phyloP scores from a whole-genome alignment of 2,113 vertebrate species.

The Rousettus leschenaultii region DNA sequence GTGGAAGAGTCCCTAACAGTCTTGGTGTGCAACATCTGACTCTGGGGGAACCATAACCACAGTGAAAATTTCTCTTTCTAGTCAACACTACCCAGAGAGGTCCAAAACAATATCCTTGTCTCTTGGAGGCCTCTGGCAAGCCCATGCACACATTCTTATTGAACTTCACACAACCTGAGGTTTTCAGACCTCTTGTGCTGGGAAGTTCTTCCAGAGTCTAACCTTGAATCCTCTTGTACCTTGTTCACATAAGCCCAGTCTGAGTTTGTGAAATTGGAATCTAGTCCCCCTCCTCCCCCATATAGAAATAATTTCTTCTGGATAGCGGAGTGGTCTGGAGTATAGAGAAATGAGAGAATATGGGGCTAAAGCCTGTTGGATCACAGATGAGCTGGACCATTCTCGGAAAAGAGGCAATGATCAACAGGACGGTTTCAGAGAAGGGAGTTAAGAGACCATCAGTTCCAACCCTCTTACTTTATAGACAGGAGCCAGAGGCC shows the following conservation, averaged over 20 bases:
- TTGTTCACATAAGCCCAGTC: not conserved
- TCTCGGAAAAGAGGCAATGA: not conserved
- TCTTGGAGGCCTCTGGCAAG: not conserved
- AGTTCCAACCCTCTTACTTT: not conserved
- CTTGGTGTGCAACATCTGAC: not conserved
- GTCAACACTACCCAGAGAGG: not conserved
- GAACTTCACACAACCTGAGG: not conserved
- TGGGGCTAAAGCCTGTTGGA: not conserved
- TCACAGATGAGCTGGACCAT: not conserved
- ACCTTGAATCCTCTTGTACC: not conserved
- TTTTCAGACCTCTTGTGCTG: not conserved
- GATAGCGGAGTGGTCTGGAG: not conserved
- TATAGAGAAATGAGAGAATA: not conserved
- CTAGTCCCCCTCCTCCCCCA: not conserved
- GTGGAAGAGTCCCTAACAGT: not conserved
- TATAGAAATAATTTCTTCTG: not conserved
- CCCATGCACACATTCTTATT: not conserved
- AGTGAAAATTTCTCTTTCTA: not conserved
- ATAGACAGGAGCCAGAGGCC: not conserved
- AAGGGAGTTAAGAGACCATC: not conserved
- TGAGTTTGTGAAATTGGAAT: not conserved
- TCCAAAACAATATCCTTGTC: not conserved
- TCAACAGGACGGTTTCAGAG: not conserved
- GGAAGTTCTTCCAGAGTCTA: slow-evolving; percentile 19
- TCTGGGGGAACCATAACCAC: not conserved